These are phyloP conservation scores for Zaprionus capensis DNA, from an alignment of 1,140 invertebrate genomes.

Conservation along the genomic window DNA sequence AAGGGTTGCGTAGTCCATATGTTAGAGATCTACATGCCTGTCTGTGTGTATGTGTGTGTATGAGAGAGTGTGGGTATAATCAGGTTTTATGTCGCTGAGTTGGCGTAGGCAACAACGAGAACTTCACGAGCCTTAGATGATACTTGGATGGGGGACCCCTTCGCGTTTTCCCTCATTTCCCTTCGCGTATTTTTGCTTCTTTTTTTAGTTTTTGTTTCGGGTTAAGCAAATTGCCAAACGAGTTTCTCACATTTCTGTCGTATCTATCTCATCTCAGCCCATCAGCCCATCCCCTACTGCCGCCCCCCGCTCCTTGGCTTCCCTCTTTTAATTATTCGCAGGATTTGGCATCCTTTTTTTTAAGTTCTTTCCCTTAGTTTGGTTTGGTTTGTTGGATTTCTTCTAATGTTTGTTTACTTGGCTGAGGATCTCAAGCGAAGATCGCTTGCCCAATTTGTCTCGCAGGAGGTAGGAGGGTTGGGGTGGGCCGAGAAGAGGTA, in stretches of 20 bases:
- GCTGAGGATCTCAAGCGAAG: conserved; percentile 12
- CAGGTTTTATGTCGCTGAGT: conserved; percentile 62
- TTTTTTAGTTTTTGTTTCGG: conserved; percentile 26
- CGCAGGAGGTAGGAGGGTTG: background rate
- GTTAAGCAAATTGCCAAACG: conserved; percentile 57
- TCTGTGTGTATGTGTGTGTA: background rate
- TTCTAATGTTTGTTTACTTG: conserved; percentile 75
- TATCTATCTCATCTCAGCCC: background rate
- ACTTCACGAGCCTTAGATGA: conserved; percentile 48
- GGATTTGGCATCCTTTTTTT: conserved; percentile 41
- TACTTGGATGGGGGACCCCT: conserved; percentile 45
- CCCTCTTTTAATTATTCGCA: conserved; percentile 70
- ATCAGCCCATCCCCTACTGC: conserved; percentile 7
- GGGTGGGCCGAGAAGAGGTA: background rate
- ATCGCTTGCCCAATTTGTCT: conserved; percentile 65
- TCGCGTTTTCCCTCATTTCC: conserved; percentile 33
- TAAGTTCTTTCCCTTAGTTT: background rate
- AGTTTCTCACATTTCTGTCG: conserved; percentile 74
- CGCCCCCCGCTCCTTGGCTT: conserved; percentile 11
- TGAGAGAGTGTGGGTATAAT: conserved; percentile 27
- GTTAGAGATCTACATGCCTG: background rate
- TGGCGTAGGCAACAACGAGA: conserved; percentile 61
- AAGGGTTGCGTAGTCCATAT: conserved; percentile 40
- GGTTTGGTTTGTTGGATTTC: conserved; percentile 14
- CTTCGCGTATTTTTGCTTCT: conserved; percentile 1